A percentile compares a stretch with the other conserved stretches of the same genome.
Evolutionary conservation across 2,888 invertebrate genomes (phyloP).

Genomic region (Sussaba pulchella): DNA sequence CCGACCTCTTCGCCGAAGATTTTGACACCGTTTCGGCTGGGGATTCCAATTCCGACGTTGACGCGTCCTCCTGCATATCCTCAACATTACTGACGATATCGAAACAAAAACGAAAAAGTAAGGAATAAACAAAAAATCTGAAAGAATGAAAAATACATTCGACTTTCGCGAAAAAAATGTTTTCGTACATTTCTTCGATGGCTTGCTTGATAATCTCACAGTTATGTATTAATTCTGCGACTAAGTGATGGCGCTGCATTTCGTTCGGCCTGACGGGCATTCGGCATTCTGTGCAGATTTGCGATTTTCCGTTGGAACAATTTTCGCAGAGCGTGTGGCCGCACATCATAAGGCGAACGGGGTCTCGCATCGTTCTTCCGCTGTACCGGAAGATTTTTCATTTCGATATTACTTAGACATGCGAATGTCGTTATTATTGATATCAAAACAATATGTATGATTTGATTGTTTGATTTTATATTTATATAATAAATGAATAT

Average conservation of each 20-base stretch:
- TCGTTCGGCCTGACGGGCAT: constrained; percentile 71
- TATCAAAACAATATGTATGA: no score
- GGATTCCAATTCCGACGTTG: no score
- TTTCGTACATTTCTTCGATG: constrained; percentile 66
- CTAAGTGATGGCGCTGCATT: constrained; percentile 67
- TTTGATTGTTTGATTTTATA: no score
- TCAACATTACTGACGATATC: background rate
- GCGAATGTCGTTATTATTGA: no score
- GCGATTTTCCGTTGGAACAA: constrained; percentile 64
- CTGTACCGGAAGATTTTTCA: constrained; percentile 11
- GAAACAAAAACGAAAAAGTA: background rate
- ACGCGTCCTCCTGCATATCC: background rate
- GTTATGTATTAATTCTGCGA: constrained; percentile 69
- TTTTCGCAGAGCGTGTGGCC: constrained; percentile 75
- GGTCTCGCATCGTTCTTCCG: constrained; percentile 55
- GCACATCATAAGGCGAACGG: constrained; percentile 71
- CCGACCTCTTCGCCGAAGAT: background rate
- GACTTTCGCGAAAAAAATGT: background rate
- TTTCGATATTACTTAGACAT: no score
- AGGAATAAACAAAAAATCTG: background rate
- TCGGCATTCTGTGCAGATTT: constrained; percentile 71
- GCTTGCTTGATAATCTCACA: constrained; percentile 69
- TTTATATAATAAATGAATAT: no score
- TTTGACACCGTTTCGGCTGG: background rate
- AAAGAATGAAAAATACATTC: background rate